A percentile compares a stretch with the other conserved stretches of the same genome.
Conservation (phyloP, 2,888 invertebrate genomes). For the Platynereis dumerilii region DNA sequence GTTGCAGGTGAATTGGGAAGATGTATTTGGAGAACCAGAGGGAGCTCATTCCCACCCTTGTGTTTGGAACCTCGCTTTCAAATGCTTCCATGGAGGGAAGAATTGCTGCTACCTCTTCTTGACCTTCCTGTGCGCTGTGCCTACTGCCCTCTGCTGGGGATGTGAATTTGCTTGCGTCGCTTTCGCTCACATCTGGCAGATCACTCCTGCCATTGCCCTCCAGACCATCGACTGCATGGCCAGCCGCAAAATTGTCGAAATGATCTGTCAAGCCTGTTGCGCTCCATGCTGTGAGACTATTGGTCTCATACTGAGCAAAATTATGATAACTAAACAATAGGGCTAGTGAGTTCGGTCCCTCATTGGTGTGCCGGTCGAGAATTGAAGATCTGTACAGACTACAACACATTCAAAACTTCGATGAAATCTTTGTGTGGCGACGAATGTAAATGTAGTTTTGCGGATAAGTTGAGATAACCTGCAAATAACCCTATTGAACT, state of each 20-base stretch:
- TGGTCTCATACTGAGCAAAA: conserved; percentile 16
- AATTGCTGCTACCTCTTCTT: conserved; percentile 75
- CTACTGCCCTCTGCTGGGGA: conserved; percentile 70
- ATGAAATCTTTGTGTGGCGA: too few relatives aligned
- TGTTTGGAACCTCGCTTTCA: conserved; percentile 73
- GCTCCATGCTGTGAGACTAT: conserved; percentile 65
- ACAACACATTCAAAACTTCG: too few relatives aligned
- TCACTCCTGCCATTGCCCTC: conserved; percentile 72
- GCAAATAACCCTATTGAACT: too few relatives aligned
- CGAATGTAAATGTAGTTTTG: too few relatives aligned
- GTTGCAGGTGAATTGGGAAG: conserved; percentile 64
- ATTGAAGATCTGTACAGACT: too few relatives aligned
- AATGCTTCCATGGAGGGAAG: conserved; percentile 72
- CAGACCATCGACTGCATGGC: conserved; percentile 74
- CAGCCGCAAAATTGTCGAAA: conserved; percentile 48
- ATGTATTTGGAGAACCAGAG: conserved; percentile 44
- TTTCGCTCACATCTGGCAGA: conserved; percentile 73
- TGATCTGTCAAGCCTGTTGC: conserved; percentile 69
- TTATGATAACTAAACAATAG: neutral
- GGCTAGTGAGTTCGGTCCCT: too few relatives aligned
- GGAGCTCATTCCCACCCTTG: conserved; percentile 67
- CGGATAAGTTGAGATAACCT: too few relatives aligned
- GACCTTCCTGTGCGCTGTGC: conserved; percentile 72
- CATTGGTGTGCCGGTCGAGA: too few relatives aligned
- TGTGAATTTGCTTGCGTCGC: conserved; percentile 66